Evolutionary conservation across 2,113 vertebrate species (phyloP).

Genomic region (Crotalus horridus): DNA sequence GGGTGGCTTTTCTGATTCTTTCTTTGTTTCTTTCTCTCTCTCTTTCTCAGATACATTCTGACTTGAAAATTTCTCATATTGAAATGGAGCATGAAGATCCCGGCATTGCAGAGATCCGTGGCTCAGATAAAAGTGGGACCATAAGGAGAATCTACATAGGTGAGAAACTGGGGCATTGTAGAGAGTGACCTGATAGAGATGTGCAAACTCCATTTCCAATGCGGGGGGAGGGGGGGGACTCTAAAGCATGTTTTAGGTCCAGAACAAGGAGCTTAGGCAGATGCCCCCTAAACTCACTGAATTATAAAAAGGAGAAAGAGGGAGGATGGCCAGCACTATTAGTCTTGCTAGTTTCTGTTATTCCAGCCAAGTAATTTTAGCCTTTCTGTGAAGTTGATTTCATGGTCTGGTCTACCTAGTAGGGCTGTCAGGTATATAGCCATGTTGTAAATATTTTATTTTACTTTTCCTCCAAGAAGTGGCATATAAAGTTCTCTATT

Average conservation of each 20-base stretch:
- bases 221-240: neutral
- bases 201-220: neutral
- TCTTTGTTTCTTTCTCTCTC: neutral
- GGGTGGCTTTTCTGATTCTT: neutral
- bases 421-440: neutral
- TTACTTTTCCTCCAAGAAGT: neutral
- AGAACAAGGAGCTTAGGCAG: neutral
- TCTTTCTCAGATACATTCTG: neutral
- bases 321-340: neutral
- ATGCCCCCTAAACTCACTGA: neutral
- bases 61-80: neutral
- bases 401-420: neutral
- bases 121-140: constrained; percentile 23
- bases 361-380: neutral
- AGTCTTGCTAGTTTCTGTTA: neutral
- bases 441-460: neutral
- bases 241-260: neutral
- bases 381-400: neutral
- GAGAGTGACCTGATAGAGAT: neutral
- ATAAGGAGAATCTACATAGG: constrained; percentile 42
- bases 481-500: neutral
- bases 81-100: constrained; percentile 46
- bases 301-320: neutral
- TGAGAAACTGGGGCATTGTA: constrained; percentile 12
- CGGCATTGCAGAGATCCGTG: constrained; percentile 37